Evolutionary conservation across 2,113 vertebrate species (phyloP), one percentile per base, ranked within the genome.

Genomic region (Oenanthe melanoleuca): DNA sequence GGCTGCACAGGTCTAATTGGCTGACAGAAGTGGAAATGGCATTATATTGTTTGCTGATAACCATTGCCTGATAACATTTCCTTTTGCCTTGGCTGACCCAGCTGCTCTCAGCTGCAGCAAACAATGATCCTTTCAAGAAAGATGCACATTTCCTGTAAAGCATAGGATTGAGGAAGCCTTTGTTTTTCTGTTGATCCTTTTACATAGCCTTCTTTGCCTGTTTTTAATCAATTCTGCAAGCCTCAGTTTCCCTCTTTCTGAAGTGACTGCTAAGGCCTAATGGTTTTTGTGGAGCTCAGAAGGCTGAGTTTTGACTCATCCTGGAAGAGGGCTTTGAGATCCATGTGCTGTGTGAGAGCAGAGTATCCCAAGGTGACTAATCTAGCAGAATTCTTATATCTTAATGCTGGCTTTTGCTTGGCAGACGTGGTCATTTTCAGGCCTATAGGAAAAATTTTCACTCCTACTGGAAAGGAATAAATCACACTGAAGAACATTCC

Each of bases 391-490:
- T 96, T 93, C 94, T 96, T 96, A 75, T 60, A 94, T 96, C 85
- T 97, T 97, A 97, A 92, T 96, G 95, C 93, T 97, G 97, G 97
- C 96, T 98, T 97, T 96, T 96, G 15, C 93, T 97, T 98, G 97
- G 96, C 95, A 95, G 88, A 93, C 17, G 26, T 94, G 95, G 95
- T 98, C 88, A 95, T 96, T 97, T 98, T 97, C 88, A 96, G 96
- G 95, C 94, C 80, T 98, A 42, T 95, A 97, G 96, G 72, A 98
- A 97, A 97, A 97, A 97, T 97, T 98, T 98, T 96, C 97, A 93
- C 93, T 97, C 94, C 97, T 97, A 94, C 95, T 97, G 94, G 97
- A 98, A 98, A 97, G 95, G 95, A 96, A 97, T 98, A 97, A 98
- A 98, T 98, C 97, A 97, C 70, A 87, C 88, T 80, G 97, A 96